Evolutionary conservation across 92 coral and sea anemone species (phyloP).

Genomic region (Phymanthus crucifer): DNA sequence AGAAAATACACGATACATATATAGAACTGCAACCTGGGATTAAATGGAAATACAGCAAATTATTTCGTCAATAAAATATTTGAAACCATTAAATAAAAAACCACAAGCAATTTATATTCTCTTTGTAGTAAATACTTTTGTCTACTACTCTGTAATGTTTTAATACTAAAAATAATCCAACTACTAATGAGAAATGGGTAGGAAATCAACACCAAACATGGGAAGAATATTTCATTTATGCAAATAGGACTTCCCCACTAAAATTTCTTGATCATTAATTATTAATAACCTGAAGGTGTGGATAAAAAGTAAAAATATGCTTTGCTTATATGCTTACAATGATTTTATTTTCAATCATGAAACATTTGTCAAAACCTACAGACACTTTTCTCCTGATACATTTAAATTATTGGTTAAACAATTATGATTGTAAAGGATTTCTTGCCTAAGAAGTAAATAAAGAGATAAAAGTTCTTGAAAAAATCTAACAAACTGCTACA

Average conservation of each 20-base stretch:
- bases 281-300: slow-evolving; percentile 30
- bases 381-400: not conserved
- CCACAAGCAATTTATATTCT: not conserved
- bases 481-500: no score
- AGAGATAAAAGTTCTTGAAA: no score
- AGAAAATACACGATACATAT: no score
- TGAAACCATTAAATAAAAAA: not conserved
- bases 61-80: not conserved
- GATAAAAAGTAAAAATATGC: slow-evolving; percentile 5
- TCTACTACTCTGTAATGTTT: no score
- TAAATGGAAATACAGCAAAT: not conserved
- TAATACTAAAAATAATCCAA: not conserved
- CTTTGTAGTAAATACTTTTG: not conserved
- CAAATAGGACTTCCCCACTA: not conserved
- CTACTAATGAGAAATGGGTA: not conserved
- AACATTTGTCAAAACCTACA: not conserved
- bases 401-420: not conserved
- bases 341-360: not conserved
- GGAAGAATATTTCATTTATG: not conserved
- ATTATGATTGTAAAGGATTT: no score
- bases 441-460: no score
- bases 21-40: not conserved
- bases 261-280: slow-evolving; percentile 24
- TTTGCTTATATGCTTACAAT: not conserved
- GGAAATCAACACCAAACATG: not conserved